Evolutionary conservation across 2,888 invertebrate species (phyloP), one percentile per base, ranked within the genome.

Genomic region (Pammene aurita): DNA sequence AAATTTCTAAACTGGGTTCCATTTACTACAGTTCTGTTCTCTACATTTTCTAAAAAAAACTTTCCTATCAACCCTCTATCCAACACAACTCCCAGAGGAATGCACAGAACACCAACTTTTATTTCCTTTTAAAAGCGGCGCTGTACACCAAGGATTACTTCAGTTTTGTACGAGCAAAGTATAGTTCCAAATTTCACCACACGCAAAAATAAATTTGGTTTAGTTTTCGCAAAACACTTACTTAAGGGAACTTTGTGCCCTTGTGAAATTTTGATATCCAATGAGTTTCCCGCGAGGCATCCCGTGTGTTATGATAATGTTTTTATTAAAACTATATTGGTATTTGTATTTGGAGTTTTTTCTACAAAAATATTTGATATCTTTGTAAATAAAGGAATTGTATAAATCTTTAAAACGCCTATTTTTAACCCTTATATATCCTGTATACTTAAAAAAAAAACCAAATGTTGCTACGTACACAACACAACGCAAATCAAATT

Each of bases 261-360:
- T 69, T 65, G 7, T 69, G 69, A 60, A 69, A 69, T 65, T 69
- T 69, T 65, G 60, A 69, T 69, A 65, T 52, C 52, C 18, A 60
- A 65, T 34, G 54, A 41, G 41, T 44, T 46, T 13, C 38, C 48
- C 69, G 48, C 35, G 11, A 38, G 57, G 10, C 26, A 35, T 44
- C 55, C n/a, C n/a, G n/a, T 57, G 42, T 42, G 48, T 52, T 63
- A 57, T 34, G 34, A 62, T 68, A 68, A 57, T 58, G 44, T 63
- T 68, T 57, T 38, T 68, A 52, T 58, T 44, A 64, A 57, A 44
- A 44, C n/a, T 44, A 48, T 55, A 38, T 10, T 41, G 16, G 42
- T n/a, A n/a, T n/a, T n/a, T 26, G 26, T 10, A n/a, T n/a, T 11
- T 5, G 7, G 13, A n/a, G 26, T 7, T 42, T 13, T 42, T 13